Conservation (phyloP, 2,113 vertebrate species). For the Callipepla californica region DNA sequence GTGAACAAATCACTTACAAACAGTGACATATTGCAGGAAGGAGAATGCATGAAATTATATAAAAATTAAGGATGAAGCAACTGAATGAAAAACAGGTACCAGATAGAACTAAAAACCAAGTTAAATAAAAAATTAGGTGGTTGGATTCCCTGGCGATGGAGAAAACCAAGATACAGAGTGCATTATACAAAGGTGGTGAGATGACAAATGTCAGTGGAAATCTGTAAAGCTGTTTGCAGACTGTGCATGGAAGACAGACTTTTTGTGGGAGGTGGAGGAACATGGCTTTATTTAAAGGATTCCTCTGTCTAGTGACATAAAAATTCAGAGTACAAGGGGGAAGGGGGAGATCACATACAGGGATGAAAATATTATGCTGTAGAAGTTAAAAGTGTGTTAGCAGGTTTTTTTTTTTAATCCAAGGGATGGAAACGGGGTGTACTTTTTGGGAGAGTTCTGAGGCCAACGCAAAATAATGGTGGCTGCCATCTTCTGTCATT, state of each 20-base stretch:
- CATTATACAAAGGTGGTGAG: not conserved
- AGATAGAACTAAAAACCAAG: not conserved
- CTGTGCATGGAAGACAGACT: constrained; percentile 20
- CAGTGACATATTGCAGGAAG: not conserved
- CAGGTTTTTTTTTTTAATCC: not conserved
- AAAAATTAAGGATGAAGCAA: not conserved
- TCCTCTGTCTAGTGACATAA: constrained; percentile 44
- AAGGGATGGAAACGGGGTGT: not conserved
- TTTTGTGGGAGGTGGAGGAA: constrained; percentile 61
- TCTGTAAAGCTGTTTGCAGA: constrained; percentile 51
- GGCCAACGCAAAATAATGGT: not conserved
- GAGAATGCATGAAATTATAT: not conserved
- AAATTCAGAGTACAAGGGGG: not conserved
- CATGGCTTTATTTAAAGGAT: constrained; percentile 60
- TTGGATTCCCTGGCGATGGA: constrained; percentile 1
- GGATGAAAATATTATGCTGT: not conserved
- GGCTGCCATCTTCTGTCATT: not conserved
- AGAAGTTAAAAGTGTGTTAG: not conserved
- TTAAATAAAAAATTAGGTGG: not conserved
- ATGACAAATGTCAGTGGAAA: constrained; percentile 57
- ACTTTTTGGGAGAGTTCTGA: not conserved
- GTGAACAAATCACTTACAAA: not conserved
- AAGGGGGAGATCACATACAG: not conserved
- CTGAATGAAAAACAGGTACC: not conserved
- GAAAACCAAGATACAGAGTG: not conserved